A percentile compares a stretch with the other conserved stretches of the same genome.
Evolutionary conservation across 2,113 vertebrate species (phyloP).

Genomic region (Rhabdomys dilectus): DNA sequence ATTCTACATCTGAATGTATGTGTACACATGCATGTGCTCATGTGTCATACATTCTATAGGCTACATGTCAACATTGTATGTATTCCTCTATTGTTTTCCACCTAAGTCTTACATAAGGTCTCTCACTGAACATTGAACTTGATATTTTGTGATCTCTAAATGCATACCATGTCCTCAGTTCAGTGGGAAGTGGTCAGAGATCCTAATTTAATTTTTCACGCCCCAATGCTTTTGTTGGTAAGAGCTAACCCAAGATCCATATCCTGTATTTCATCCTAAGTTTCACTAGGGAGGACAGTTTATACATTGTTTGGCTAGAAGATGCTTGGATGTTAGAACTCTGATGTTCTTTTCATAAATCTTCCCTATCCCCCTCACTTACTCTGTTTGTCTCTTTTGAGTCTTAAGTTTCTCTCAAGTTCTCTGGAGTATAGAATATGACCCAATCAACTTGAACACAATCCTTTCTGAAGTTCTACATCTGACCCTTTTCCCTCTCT

Average conservation of each 20-base stretch:
- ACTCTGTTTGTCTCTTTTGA: not conserved
- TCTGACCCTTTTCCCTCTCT: not conserved
- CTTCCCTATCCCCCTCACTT: not conserved
- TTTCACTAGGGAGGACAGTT: not conserved
- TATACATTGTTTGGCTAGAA: not conserved
- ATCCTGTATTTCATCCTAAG: not conserved
- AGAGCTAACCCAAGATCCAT: not conserved
- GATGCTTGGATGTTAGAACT: not conserved
- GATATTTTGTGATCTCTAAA: not conserved
- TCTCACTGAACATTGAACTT: not conserved
- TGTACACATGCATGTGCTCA: no score
- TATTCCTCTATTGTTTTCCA: not conserved
- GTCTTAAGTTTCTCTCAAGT: not conserved
- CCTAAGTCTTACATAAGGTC: not conserved
- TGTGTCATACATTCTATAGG: not conserved
- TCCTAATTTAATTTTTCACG: not conserved
- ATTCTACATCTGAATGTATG: not conserved
- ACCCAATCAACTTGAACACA: accelerated
- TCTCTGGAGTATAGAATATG: not conserved
- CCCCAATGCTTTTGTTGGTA: not conserved
- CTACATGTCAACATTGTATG: not conserved
- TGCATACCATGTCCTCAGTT: not conserved
- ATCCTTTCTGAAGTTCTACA: not conserved
- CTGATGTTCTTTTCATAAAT: not conserved
- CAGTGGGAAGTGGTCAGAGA: not conserved